A percentile compares a stretch with the other conserved stretches of the same genome.
These are phyloP conservation scores for Xestia sexstrigata DNA, from an alignment of 2,888 invertebrate species.

Conservation along the genomic window DNA sequence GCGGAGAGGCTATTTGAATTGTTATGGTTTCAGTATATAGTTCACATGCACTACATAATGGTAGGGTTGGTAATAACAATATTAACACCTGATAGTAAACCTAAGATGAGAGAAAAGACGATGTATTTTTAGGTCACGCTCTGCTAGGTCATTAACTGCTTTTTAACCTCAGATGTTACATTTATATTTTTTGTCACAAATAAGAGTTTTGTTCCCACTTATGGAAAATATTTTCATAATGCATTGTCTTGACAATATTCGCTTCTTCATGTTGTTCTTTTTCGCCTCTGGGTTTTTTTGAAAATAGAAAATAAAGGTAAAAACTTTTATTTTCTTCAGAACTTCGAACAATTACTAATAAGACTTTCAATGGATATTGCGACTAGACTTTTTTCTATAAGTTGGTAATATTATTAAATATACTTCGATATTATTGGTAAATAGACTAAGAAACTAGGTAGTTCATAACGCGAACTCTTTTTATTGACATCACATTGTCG, in stretches of 20 bases:
- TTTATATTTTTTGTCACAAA: not conserved
- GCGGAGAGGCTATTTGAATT: constrained; percentile 6
- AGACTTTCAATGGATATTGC: not conserved
- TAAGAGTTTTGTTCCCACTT: not conserved
- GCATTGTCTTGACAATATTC: not conserved
- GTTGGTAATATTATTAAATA: not conserved
- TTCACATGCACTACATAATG: constrained; percentile 16
- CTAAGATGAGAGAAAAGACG: not conserved
- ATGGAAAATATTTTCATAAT: not conserved
- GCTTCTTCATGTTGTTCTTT: not conserved
- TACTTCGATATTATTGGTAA: constrained; percentile 1
- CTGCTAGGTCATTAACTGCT: not conserved
- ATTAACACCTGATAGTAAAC: constrained; percentile 20
- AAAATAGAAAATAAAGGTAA: no score
- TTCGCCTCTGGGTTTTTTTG: not conserved
- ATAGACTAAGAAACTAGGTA: constrained; percentile 30
- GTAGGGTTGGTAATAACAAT: constrained; percentile 12
- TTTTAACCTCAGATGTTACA: not conserved
- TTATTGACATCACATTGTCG: constrained; percentile 77
- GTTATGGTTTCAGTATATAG: constrained; percentile 59
- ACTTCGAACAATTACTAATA: no score
- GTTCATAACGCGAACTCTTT: constrained; percentile 51
- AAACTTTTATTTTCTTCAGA: no score
- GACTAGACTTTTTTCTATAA: not conserved
- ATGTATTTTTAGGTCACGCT: constrained; percentile 7